phyloP scores from a whole-genome alignment of 2,797 vertebrate species.

The Gallinago solitaria region DNA sequence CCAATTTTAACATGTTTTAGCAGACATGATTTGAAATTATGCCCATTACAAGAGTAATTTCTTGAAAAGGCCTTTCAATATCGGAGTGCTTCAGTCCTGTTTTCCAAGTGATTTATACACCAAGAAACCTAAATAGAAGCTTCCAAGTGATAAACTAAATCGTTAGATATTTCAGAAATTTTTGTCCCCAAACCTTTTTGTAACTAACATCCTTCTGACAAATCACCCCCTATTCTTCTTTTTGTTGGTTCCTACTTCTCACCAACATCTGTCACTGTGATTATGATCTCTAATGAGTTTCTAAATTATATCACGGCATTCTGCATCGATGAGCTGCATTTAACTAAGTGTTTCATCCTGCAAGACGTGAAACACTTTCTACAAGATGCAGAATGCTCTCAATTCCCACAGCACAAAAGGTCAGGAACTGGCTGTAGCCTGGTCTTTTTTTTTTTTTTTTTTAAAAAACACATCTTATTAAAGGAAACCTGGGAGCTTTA shows the following conservation, averaged over 20 bases:
- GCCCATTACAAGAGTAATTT: neutral
- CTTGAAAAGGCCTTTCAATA: neutral
- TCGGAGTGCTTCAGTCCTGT: neutral
- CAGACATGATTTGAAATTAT: neutral
- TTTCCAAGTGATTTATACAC: neutral
- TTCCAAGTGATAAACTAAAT: neutral
- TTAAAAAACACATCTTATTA: neutral
- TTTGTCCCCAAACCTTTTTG: neutral
- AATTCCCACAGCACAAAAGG: neutral
- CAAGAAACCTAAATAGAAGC: neutral
- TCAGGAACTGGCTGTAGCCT: neutral
- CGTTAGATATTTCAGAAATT: neutral
- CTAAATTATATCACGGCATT: slow-evolving; percentile 55
- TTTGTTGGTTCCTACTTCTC: slow-evolving; percentile 37
- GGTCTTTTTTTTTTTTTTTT: neutral
- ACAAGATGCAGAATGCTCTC: neutral
- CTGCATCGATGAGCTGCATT: slow-evolving; percentile 56
- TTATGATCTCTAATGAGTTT: slow-evolving; percentile 45
- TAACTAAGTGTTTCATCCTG: neutral
- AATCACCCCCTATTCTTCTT: neutral
- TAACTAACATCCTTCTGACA: neutral
- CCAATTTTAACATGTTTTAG: fast-evolving
- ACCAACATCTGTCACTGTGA: slow-evolving; percentile 57
- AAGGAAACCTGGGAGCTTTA: neutral
- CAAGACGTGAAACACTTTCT: neutral